Evolutionary conservation across 2,113 vertebrate species (phyloP).

Genomic region (Cavia aperea): DNA sequence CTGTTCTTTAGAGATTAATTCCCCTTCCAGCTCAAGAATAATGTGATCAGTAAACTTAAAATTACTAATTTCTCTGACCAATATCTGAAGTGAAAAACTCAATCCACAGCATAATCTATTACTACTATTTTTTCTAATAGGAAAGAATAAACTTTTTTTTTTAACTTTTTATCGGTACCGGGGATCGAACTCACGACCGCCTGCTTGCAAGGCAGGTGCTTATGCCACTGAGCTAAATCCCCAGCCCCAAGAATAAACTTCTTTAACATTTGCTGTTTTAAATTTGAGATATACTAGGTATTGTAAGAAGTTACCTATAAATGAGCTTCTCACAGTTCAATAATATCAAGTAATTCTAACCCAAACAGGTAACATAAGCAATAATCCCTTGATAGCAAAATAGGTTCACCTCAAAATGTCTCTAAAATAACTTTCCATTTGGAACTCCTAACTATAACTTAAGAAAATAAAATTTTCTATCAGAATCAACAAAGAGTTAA

Average conservation of each 20-base stretch:
- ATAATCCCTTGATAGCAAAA: constrained; percentile 9
- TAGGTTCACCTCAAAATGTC: constrained; percentile 30
- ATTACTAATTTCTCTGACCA: constrained; percentile 63
- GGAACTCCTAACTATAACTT: constrained; percentile 38
- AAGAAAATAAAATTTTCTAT: constrained; percentile 44
- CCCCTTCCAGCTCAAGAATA: constrained; percentile 51
- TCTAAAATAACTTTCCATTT: constrained; percentile 46
- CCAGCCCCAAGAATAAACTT: not conserved
- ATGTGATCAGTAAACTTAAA: constrained; percentile 53
- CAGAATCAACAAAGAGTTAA: constrained; percentile 1
- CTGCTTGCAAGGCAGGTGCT: no score
- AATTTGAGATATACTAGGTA: constrained; percentile 40
- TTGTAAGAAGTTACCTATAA: constrained; percentile 25
- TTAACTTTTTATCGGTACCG: no score
- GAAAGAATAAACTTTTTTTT: constrained; percentile 19
- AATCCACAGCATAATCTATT: constrained; percentile 42
- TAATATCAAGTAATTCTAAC: constrained; percentile 15
- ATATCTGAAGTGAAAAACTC: constrained; percentile 53
- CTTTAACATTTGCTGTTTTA: constrained; percentile 33
- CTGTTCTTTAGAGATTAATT: constrained; percentile 53
- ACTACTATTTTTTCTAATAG: constrained; percentile 38
- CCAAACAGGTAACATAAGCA: constrained; percentile 24
- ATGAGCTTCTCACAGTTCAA: constrained; percentile 19
- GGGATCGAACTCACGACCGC: no score
- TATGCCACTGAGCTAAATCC: no score